A percentile compares a stretch with the other conserved stretches of the same genome.
These are phyloP conservation scores for Athripsodes cinereus DNA, from an alignment of 2,888 invertebrate species.

Conservation along the genomic window DNA sequence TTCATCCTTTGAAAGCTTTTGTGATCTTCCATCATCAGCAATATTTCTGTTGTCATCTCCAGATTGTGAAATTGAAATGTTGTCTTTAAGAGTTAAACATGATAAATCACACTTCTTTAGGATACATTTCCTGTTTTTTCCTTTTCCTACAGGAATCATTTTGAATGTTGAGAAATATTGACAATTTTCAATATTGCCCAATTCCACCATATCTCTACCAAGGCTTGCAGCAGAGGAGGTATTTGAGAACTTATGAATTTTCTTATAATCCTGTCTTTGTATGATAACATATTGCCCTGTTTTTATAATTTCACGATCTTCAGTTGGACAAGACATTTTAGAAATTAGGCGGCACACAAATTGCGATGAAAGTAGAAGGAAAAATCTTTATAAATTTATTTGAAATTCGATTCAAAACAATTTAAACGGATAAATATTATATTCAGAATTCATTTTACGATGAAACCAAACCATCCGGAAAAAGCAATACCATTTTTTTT, in stretches of 20 bases:
- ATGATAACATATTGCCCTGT: slow-evolving; percentile 69
- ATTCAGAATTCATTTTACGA: too few species aligned
- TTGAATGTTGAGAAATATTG: slow-evolving; percentile 72
- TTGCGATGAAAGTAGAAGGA: too few species aligned
- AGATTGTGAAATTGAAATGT: slow-evolving; percentile 59
- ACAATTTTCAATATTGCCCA: slow-evolving; percentile 60
- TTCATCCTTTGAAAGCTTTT: slow-evolving; percentile 75
- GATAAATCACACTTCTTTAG: slow-evolving; percentile 48
- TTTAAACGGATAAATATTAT: too few species aligned
- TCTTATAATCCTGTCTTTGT: slow-evolving; percentile 71
- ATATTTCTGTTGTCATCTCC: slow-evolving; percentile 83
- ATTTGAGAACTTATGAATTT: slow-evolving; percentile 67
- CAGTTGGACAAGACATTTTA: too few species aligned
- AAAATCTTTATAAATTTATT: too few species aligned
- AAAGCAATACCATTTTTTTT: too few species aligned
- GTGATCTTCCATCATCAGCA: slow-evolving; percentile 71
- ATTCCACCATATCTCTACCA: slow-evolving; percentile 64
- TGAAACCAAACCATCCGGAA: too few species aligned
- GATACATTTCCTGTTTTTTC: slow-evolving; percentile 50
- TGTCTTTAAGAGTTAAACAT: slow-evolving; percentile 45
- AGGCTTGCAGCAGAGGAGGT: slow-evolving; percentile 56
- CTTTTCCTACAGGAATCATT: slow-evolving; percentile 57
- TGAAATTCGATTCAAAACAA: too few species aligned
- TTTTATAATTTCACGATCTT: slow-evolving; percentile 40
- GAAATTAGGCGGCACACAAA: too few species aligned